Base-by-base conservation (phyloP, 37 sponge, comb jelly and placozoan genomes). In the Mnemiopsis leidyi region DNA sequence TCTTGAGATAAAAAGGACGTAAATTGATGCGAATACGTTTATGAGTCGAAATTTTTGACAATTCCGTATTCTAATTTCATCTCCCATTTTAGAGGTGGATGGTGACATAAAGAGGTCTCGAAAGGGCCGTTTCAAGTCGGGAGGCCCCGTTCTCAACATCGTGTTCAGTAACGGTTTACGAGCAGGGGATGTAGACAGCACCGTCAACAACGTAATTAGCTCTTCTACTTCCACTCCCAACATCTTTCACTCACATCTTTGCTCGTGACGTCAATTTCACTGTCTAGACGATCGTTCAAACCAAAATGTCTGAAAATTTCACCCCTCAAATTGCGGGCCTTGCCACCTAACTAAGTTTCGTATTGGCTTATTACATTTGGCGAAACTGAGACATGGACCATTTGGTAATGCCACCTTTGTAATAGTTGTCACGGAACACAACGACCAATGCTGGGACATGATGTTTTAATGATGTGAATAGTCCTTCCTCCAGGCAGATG, bases 131-230 rank as follows among this genome's bases (percentile, higher is more conserved):
- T 77, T 34, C 79, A 28, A 32, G 5, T 1, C 79, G 16, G 79
- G 79, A 5, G 90, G 90, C 3, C 90, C 90, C 5, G 30, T 85
- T 5, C 48, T 85, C 48, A 85, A 85, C 26, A 33, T 85, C n/a
- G 90, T 85, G 3, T 85, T 85, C 30, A 77, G 79, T 32, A 31
- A 77, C 79, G 32, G 35, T 33, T 18, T 48, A 5, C 61, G 61
- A 48, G 36, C 79, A 5, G 32, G 79, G 18, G 79, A 77, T 32
- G 35, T 77, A 13, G 35, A 77, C 36, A 25, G 30, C 2, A 32
- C 36, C 18, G 3, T 34, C 3, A 77, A 48, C 61, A 48, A 48
- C 13, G 61, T 48, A 48, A 48, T 48, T 48, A 13, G 13, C 13
- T 48, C 13, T 5, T 18, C 13, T 48, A 48, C 61, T 48, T 48